Percentiles rank a stretch among this genome's conserved stretches.
phyloP scores from a whole-genome alignment of 2,888 invertebrate species.

The Hirtodrosophila histrioides region DNA sequence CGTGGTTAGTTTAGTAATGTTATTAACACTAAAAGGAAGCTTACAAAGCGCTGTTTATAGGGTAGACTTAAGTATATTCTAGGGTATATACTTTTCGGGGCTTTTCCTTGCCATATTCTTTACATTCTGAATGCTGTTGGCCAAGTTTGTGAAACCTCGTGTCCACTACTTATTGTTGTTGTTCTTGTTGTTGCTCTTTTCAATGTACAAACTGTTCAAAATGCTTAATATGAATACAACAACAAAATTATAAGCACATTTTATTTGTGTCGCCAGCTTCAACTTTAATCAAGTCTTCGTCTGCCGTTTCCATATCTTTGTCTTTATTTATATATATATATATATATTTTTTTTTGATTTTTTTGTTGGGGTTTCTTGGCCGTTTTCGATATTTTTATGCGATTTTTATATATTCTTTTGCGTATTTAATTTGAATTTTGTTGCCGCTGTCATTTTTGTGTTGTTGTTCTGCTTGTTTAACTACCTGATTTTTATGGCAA shows the following conservation, averaged over 20 bases:
- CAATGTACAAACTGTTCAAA: conserved; percentile 44
- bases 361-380: neutral
- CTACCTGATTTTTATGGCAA: conserved; percentile 67
- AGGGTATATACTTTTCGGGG: conserved; percentile 25
- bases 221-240: conserved; percentile 58
- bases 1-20: too few relatives aligned
- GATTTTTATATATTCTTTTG: conserved; percentile 64
- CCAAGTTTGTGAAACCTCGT: conserved; percentile 43
- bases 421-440: conserved; percentile 63
- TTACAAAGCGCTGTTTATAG: too few relatives aligned
- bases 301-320: conserved; percentile 27
- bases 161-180: conserved; percentile 37
- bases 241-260: conserved; percentile 56
- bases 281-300: conserved; percentile 61
- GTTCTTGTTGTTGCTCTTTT: conserved; percentile 23
- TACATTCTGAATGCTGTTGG: conserved; percentile 30
- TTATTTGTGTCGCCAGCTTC: conserved; percentile 64
- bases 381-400: conserved; percentile 40
- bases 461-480: conserved; percentile 46
- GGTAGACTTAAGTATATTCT: neutral
- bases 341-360: neutral
- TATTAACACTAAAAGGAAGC: too few relatives aligned
- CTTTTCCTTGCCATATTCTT: neutral
- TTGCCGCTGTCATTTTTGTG: conserved; percentile 13
- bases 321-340: conserved; percentile 8